phyloP scores from a whole-genome alignment of 2,797 vertebrate species.

The Eupleurogrammus muticus region DNA sequence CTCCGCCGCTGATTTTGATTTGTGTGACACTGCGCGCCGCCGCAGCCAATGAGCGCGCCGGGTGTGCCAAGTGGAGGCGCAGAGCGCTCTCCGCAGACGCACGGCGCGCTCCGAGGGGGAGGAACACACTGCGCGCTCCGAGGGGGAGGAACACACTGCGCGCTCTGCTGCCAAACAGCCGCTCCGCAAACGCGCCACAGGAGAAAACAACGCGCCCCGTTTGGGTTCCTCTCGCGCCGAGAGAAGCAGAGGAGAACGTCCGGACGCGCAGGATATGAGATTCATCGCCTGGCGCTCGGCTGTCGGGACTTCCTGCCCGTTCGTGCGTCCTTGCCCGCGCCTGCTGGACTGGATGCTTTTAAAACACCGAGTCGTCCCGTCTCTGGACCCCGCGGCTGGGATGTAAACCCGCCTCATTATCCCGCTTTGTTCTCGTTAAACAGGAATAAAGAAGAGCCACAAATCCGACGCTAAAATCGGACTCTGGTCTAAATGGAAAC shows the following conservation, averaged over 20 bases:
- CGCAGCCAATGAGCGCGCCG: slow-evolving; percentile 76
- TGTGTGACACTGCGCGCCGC: slow-evolving; percentile 63
- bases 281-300: neutral
- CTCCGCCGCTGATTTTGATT: slow-evolving; percentile 61
- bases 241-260: neutral
- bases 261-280: slow-evolving; percentile 27
- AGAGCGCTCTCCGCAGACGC: slow-evolving; percentile 37
- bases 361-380: slow-evolving; percentile 5
- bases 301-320: slow-evolving; percentile 12
- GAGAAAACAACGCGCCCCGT: neutral
- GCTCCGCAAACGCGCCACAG: slow-evolving; percentile 10
- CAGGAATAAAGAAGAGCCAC: neutral
- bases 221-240: slow-evolving; percentile 22
- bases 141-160: slow-evolving; percentile 51
- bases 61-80: slow-evolving; percentile 56
- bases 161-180: slow-evolving; percentile 13
- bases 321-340: slow-evolving; percentile 11
- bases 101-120: slow-evolving; percentile 49
- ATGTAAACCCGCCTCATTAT: slow-evolving; percentile 33
- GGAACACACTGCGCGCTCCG: slow-evolving; percentile 45
- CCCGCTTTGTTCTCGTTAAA: neutral
- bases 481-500: neutral
- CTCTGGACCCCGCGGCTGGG: slow-evolving; percentile 36
- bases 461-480: neutral
- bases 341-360: slow-evolving; percentile 38